phyloP scores from a whole-genome alignment of 2,113 vertebrate genomes.

The Tretioscincus oriximinensis region DNA sequence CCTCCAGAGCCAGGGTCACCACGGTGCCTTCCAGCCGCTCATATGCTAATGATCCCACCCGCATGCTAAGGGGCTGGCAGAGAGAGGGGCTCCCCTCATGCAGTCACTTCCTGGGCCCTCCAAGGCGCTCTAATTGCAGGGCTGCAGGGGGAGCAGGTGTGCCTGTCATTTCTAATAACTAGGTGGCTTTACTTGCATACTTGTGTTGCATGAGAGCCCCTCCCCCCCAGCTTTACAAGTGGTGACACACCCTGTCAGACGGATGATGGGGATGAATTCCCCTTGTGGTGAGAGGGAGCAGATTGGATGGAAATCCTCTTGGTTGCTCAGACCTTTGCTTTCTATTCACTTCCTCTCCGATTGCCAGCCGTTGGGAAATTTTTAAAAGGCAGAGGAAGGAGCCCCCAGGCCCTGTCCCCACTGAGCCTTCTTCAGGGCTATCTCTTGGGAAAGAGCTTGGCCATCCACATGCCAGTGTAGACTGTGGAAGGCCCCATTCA shows the following conservation, averaged over 20 bases:
- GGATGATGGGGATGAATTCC: constrained; percentile 90
- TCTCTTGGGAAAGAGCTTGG: no score
- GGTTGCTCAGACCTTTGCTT: constrained; percentile 66
- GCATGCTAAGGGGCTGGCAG: constrained; percentile 68
- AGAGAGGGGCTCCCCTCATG: constrained; percentile 51
- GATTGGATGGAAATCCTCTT: constrained; percentile 78
- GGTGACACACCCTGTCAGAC: constrained; percentile 82
- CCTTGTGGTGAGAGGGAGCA: constrained; percentile 73
- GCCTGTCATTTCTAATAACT: constrained; percentile 19
- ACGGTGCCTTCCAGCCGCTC: constrained; percentile 64
- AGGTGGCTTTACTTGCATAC: constrained; percentile 23
- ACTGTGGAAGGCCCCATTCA: no score
- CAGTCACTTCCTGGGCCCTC: constrained; percentile 69
- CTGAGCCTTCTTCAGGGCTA: no score
- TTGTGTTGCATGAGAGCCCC: constrained; percentile 23
- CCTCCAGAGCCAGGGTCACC: constrained; percentile 65
- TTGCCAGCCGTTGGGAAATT: constrained; percentile 42
- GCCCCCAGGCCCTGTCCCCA: no score
- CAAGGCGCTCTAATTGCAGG: constrained; percentile 74
- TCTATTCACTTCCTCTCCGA: constrained; percentile 30
- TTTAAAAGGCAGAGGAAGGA: constrained; percentile 40
- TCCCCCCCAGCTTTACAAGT: constrained; percentile 66
- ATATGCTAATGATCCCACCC: constrained; percentile 68
- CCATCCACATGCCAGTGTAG: no score
- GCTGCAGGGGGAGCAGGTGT: constrained; percentile 53